Base-by-base conservation (phyloP, 2,888 invertebrate species). In the Lithophane leautieri region DNA sequence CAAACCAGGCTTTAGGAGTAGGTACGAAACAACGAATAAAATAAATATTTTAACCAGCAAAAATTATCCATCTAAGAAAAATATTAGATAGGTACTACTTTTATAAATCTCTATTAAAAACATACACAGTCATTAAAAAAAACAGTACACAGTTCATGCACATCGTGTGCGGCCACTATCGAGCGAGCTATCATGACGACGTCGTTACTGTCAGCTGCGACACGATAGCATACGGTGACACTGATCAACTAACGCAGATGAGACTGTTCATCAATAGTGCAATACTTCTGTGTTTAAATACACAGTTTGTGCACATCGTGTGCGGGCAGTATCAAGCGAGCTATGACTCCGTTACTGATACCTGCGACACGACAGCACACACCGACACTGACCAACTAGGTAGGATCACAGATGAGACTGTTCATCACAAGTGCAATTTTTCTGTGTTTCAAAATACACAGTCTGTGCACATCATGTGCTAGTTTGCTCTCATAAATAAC, bases 111-210 rank as follows among this genome's bases (percentile, higher is more conserved):
- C 79, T 60, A 52, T 71, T 60, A 25, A 19, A 6, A 58, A 34
- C 6, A 47, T 19, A 12, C 44, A 75, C 8, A 75, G 16, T 73
- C 25, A 73, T 47, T 34, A 73, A n/a, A 50, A 66, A 58, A 75
- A 4, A 8, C 22, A 47, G 47, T 34, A 73, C 65, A 82, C 50
- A 82, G 60, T 70, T 66, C 83, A 85, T 84, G 77, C 78, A 86
- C 94, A 86, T 92, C 95, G 95, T 95, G 95, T 96, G 96, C 93
- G 96, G 95, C 73, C 94, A 84, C 84, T 94, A 95, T 94, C 94
- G 91, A 87, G 89, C 88, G 78, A 89, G 89, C 91, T 95, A 95
- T 95, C 94, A 90, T 91, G 91, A 91, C 90, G 92, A 93, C 92
- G 94, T 93, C 93, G 94, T 95, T 92, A 95, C 93, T 95, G 95